Evolutionary conservation across 2,797 vertebrate genomes (phyloP), one percentile per base, ranked within the genome.

Genomic region (Arvicola amphibius): DNA sequence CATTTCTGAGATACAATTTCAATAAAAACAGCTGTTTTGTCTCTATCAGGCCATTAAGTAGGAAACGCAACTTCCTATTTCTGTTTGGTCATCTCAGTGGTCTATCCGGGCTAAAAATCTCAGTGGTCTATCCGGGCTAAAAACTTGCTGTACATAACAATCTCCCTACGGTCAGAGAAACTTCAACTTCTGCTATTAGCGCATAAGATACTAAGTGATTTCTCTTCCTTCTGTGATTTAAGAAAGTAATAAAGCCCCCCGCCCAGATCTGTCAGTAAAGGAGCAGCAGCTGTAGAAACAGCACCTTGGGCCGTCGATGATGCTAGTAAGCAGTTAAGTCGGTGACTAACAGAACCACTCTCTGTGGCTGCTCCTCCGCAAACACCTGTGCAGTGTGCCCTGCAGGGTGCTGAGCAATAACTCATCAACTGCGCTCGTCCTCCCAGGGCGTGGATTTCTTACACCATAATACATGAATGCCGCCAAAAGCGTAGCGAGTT

Each of bases 21-120:
- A 88, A 73, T 97, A 96, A 97, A 96, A 97, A 92, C 73, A 94
- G 63, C 78, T 90, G 6, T 96, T 89, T 74, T 94, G 56, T 63
- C 93, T 84, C 85, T 91, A 94, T 83, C 93, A 46, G 40, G 77
- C 85, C 79, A 65, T 85, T 97, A 90, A 94, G 88, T 91, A 85
- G 76, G 92, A 96, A 96, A 88, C 1, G n/a, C 71, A 94, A 17
- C 25, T 83, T 91, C 92, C 94, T 40, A 85, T 93, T 86, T 96
- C 76, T 77, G 23, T 78, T 96, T 94, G 93, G 40, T 93, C 96
- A 96, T 94, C 85, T 96, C 86, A 73, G 67, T 95, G 48, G 46
- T 88, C 92, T 97, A 71, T 96, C 32, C 48, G 29, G 65, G 56
- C 12, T 78, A 59, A 88, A 91, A 94, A 91, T 94, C 85, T 96